Conservation (phyloP, 1,140 invertebrate species). For the Doryteuthis pealeii region DNA sequence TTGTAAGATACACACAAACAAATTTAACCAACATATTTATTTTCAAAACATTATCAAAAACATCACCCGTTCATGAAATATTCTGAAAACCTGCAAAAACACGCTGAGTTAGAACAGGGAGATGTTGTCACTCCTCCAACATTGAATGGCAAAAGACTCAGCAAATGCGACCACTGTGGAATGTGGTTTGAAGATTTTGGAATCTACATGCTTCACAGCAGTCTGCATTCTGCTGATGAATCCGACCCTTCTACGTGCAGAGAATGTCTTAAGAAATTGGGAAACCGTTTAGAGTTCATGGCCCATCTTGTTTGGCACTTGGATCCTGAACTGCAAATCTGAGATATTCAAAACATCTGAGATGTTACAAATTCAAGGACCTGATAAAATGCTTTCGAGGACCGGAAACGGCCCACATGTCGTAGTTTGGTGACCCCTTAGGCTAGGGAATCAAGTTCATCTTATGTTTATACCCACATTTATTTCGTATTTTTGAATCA, state of each 20-base stretch:
- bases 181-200: slow-evolving; percentile 51
- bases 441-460: too few species aligned
- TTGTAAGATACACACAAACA: too few species aligned
- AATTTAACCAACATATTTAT: too few species aligned
- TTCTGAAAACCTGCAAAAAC: neutral
- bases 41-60: too few species aligned
- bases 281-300: slow-evolving; percentile 64
- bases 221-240: slow-evolving; percentile 47
- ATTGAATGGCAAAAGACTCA: slow-evolving; percentile 29
- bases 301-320: slow-evolving; percentile 75
- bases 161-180: slow-evolving; percentile 46
- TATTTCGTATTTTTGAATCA: too few species aligned
- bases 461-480: too few species aligned
- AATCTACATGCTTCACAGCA: slow-evolving; percentile 46
- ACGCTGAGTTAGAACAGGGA: neutral
- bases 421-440: too few species aligned
- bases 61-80: neutral
- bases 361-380: too few species aligned
- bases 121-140: neutral
- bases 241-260: slow-evolving; percentile 45
- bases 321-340: slow-evolving; percentile 53
- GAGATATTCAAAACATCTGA: too few species aligned
- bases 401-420: too few species aligned
- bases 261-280: slow-evolving; percentile 47
- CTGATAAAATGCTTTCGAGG: too few species aligned